Base-by-base conservation (phyloP, 2,797 vertebrate species). In the Paedocypris micromegethes region DNA sequence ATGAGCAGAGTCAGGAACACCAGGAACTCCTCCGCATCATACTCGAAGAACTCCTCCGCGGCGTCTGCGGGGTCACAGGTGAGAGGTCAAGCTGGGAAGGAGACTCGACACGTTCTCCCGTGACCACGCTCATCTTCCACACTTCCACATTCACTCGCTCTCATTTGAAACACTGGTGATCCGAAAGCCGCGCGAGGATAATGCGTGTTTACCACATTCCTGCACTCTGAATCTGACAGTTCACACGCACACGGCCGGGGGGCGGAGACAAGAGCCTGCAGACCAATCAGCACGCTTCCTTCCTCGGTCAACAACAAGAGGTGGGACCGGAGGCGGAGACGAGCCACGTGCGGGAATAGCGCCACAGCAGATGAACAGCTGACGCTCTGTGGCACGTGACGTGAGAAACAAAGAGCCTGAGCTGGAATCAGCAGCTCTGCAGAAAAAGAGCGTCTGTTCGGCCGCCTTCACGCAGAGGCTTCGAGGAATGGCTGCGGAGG, bases 21-120 rank as follows among this genome's bases (percentile, higher is more conserved):
- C 82, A 99, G 88, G 86, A 99, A 96, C 83, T 99, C 97, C 86
- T 99, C 96, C 0, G 96, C 92, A 57, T 98, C 95, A 0, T 97
- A 98, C 84, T 99, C 96, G 43, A 97, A 98, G 83, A 95, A 98
- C 81, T 98, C 96, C 87, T 98, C 95, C 9, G 92, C 82, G 50
- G 90, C 88, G 85, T 99, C 96, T 98, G 76, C 5, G 57, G 23
- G 23, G 23, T 23, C 23, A 23, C 23, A 23, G 23, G 23, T 23
- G 23, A 23, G 23, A 23, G 23, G 23, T 23, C 23, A 23, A 23
- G 23, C 23, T 23, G 23, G 5, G 2, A 6, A 7, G 4, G 6
- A 46, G 9, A 55, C 49, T 9, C 9, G 6, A 46, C 9, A 49
- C 49, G 46, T 41, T 53, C 23, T 1, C 23, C 23, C 23, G 23